phyloP scores from a whole-genome alignment of 2,113 vertebrate species.

The Calonectris borealis region DNA sequence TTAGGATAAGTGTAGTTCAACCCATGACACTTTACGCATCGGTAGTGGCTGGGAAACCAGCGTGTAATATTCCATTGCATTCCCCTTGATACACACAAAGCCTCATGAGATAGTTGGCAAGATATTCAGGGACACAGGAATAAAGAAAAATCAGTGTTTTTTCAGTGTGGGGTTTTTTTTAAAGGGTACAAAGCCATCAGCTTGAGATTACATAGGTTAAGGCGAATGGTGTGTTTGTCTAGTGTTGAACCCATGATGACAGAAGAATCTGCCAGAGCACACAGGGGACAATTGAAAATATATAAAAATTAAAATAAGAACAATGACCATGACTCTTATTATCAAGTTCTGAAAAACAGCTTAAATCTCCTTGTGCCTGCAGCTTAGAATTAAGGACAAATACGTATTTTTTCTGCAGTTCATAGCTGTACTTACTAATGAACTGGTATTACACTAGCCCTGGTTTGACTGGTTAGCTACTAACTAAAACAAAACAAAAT shows the following conservation, averaged over 20 bases:
- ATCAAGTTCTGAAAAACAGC: background rate
- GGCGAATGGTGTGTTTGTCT: accelerated
- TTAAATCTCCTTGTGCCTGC: background rate
- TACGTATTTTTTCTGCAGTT: background rate
- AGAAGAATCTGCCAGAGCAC: background rate
- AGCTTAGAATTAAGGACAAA: background rate
- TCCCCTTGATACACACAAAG: background rate
- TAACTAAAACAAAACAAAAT: background rate
- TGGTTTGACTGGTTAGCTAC: background rate
- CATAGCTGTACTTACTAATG: background rate
- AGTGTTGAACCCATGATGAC: background rate
- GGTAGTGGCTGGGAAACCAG: background rate
- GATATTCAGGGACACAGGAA: background rate
- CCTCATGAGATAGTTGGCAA: background rate
- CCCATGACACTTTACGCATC: background rate
- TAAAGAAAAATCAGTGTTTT: background rate
- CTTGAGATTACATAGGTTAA: background rate
- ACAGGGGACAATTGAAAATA: background rate
- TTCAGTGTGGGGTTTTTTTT: background rate
- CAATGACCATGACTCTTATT: background rate
- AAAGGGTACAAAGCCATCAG: background rate
- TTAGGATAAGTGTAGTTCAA: background rate
- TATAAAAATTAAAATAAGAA: background rate
- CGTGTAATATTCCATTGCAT: background rate
- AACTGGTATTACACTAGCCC: background rate